These are phyloP conservation scores for Tenthredo distinguenda DNA, from an alignment of 2,888 invertebrate species.

Conservation along the genomic window DNA sequence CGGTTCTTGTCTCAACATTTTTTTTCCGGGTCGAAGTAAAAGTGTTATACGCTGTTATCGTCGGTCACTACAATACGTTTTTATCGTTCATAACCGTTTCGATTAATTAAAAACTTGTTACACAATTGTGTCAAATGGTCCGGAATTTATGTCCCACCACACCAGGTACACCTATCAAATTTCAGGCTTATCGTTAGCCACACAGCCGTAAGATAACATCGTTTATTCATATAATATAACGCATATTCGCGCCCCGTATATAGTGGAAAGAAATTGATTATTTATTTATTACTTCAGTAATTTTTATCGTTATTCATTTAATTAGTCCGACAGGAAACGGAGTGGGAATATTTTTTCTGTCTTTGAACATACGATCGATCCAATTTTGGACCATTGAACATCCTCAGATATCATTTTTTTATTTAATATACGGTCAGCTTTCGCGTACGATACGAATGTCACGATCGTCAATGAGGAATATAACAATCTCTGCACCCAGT, in stretches of 20 bases:
- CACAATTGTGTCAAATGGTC: background rate
- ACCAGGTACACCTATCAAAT: background rate
- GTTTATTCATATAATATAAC: background rate
- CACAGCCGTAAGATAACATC: background rate
- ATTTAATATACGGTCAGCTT: no score
- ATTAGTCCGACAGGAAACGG: background rate
- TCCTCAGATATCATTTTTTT: no score
- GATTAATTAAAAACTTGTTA: background rate
- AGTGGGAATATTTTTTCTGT: background rate
- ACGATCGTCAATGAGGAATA: no score
- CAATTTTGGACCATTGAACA: no score
- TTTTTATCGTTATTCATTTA: background rate
- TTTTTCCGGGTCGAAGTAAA: background rate
- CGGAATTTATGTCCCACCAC: background rate
- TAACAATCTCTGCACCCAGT: no score
- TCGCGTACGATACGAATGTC: no score
- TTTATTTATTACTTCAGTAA: background rate
- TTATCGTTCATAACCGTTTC: background rate
- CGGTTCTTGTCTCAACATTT: no score
- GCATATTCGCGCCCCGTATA: background rate
- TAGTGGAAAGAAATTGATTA: background rate
- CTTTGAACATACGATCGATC: background rate
- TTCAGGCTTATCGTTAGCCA: conserved; percentile 8
- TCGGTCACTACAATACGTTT: background rate
- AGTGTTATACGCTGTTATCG: background rate